Evolutionary conservation across 2,888 invertebrate species (phyloP).

Genomic region (Drosophila formosana): DNA sequence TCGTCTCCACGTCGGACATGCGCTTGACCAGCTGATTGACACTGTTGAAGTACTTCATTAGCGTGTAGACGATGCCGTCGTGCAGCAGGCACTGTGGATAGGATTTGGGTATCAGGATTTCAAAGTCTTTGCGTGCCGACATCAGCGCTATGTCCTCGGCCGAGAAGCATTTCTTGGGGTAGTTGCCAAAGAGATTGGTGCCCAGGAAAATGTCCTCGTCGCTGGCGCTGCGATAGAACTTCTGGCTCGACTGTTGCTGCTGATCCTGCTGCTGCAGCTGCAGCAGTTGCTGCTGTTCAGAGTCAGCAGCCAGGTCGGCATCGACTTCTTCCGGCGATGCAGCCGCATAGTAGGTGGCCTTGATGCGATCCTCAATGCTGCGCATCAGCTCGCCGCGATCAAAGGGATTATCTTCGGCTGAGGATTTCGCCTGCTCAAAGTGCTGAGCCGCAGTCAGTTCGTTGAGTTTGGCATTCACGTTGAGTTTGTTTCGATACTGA

Average conservation of each 20-base stretch:
- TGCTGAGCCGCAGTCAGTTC: slow-evolving; percentile 5
- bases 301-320: neutral
- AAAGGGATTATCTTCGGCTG: slow-evolving; percentile 16
- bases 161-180: slow-evolving; percentile 81
- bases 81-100: slow-evolving; percentile 69
- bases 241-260: neutral
- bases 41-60: slow-evolving; percentile 82
- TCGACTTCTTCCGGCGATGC: slow-evolving; percentile 23
- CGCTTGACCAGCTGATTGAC: slow-evolving; percentile 77
- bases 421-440: slow-evolving; percentile 14
- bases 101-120: slow-evolving; percentile 82
- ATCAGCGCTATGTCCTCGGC: slow-evolving; percentile 82
- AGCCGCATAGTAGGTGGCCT: slow-evolving; percentile 33
- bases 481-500: slow-evolving; percentile 55
- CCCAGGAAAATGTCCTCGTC: slow-evolving; percentile 76
- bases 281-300: neutral
- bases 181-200: slow-evolving; percentile 81
- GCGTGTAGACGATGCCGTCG: slow-evolving; percentile 73
- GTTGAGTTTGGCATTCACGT: slow-evolving; percentile 32
- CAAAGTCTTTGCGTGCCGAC: slow-evolving; percentile 82
- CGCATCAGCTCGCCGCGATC: slow-evolving; percentile 25
- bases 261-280: too few relatives aligned
- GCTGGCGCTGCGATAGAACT: slow-evolving; percentile 15
- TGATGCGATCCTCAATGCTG: slow-evolving; percentile 51
- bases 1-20: slow-evolving; percentile 58